Evolutionary conservation across 2,888 invertebrate species (phyloP), one percentile per base, ranked within the genome.

Genomic region (Hedya salicella): DNA sequence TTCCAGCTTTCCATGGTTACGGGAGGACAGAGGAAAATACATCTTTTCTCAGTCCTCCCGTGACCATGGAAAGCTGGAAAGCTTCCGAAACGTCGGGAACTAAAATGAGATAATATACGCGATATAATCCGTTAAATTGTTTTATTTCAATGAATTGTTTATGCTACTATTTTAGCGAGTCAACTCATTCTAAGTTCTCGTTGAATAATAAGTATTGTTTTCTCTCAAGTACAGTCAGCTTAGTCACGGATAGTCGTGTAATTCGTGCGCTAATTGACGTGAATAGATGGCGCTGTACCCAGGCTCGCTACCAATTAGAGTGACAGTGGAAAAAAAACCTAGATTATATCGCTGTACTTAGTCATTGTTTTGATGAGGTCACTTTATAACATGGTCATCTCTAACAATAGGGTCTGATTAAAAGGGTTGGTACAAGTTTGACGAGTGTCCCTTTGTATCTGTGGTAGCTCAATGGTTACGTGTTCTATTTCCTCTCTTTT

Each of bases 211-310:
- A 39, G 36, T 30, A 59, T 65, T 65, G 80, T 83, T 81, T 78
- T 79, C 74, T 61, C 75, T n/a, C 21, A 32, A 17, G 59, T 13
- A 13, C 39, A 44, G 9, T 81, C 82, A 82, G 83, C 82, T 85
- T 79, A 74, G 79, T 75, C 77, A 77, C 73, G 78, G 77, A 75
- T 79, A 77, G 75, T 81, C 79, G 77, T 78, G 79, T 75, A 73
- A 74, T 75, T 75, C 64, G 69, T 75, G 83, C 81, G 79, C 82
- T 87, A 87, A 87, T 87, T 86, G 87, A 86, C 86, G 76, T 76
- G 83, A 84, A 87, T 81, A 83, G 79, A 87, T 86, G 82, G 76
- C 76, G 71, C 68, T 71, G 75, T 73, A 69, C 4, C n/a, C 71
- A 69, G 69, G 71, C 65, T 36, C 39, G 44, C 30, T 44, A 46